These are phyloP conservation scores for Psammodynastes pulverulentus DNA, from an alignment of 2,113 vertebrate species.

Conservation along the genomic window DNA sequence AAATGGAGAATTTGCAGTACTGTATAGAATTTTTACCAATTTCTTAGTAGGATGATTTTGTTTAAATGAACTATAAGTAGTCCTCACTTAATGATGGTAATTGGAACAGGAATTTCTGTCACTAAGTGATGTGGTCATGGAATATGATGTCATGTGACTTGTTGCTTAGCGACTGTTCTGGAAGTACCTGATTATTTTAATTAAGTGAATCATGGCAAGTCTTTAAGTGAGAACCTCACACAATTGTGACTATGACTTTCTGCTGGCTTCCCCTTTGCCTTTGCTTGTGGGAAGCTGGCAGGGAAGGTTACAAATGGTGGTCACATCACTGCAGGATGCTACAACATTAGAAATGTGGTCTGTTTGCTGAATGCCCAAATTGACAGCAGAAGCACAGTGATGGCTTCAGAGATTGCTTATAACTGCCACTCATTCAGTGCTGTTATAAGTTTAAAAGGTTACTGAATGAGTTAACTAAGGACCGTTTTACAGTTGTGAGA, in stretches of 20 bases:
- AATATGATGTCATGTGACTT: neutral
- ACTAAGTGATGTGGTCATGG: neutral
- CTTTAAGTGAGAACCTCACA: neutral
- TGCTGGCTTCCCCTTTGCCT: neutral
- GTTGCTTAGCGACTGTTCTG: neutral
- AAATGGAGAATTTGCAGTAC: neutral
- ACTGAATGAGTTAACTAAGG: neutral
- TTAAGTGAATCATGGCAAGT: neutral
- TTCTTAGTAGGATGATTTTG: neutral
- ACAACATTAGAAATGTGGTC: neutral
- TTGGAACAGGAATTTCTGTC: neutral
- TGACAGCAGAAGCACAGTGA: neutral
- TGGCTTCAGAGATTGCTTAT: neutral
- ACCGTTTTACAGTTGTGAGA: neutral
- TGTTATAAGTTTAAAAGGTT: neutral
- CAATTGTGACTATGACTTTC: neutral
- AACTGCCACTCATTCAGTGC: neutral
- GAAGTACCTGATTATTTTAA: neutral
- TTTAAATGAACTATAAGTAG: neutral
- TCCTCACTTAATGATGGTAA: neutral
- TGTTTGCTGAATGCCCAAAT: neutral
- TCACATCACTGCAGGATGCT: neutral
- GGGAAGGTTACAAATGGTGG: neutral
- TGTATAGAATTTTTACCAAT: neutral
- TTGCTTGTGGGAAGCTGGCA: neutral